A percentile compares a stretch with the other conserved stretches of the same genome.
These are phyloP conservation scores for Salvator merianae DNA, from an alignment of 2,113 vertebrate genomes.

Conservation along the genomic window DNA sequence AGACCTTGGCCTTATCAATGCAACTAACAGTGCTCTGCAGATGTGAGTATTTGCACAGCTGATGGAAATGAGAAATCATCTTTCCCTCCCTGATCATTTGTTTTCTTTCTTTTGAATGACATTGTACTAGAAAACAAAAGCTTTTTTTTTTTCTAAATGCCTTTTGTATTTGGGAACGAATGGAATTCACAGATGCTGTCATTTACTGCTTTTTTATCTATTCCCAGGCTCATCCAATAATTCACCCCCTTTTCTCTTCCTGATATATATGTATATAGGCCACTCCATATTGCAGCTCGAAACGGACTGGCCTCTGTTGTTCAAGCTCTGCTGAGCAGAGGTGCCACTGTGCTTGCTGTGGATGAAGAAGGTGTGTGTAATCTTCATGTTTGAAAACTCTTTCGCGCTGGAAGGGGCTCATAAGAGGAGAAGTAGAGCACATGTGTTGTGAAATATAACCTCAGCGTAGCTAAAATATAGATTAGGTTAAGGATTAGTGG, in stretches of 20 bases:
- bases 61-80: slow-evolving; percentile 2
- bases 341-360: slow-evolving; percentile 94
- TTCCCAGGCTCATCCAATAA: not conserved
- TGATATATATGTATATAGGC: slow-evolving; percentile 74
- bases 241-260: not conserved
- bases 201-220: not conserved
- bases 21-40: slow-evolving; percentile 91
- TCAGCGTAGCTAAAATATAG: not conserved
- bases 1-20: slow-evolving; percentile 94
- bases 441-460: not conserved
- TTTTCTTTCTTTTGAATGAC: not conserved
- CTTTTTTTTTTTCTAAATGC: not conserved
- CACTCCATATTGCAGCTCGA: slow-evolving; percentile 95
- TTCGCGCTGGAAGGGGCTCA: not conserved
- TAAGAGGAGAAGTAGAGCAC: not conserved
- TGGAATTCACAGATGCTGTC: not conserved
- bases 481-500: too few species aligned
- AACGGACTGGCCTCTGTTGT: slow-evolving; percentile 94
- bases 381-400: not conserved
- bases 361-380: slow-evolving; percentile 89
- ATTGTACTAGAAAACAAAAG: not conserved
- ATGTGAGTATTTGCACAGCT: slow-evolving; percentile 83
- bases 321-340: slow-evolving; percentile 93
- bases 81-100: too few species aligned
- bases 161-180: not conserved